Conservation (phyloP, 2,113 vertebrate genomes). For the Lichenostomus cassidix region DNA sequence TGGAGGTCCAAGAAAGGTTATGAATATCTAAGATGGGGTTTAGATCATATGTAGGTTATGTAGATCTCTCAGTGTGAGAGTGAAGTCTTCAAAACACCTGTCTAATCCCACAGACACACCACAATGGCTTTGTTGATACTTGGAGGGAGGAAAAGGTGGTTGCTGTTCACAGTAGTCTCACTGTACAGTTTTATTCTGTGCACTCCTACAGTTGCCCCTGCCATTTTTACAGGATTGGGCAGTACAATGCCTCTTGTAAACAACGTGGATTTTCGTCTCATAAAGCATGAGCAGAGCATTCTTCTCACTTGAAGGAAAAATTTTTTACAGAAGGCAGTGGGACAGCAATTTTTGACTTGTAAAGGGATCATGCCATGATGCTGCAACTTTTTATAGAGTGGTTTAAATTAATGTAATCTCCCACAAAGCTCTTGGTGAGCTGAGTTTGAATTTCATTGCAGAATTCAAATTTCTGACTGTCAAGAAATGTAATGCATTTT, state of each 20-base stretch:
- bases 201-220: neutral
- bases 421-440: neutral
- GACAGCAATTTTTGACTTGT: neutral
- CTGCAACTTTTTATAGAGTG: neutral
- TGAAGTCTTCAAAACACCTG: neutral
- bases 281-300: neutral
- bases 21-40: slow-evolving; percentile 7
- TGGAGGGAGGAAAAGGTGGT: neutral
- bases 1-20: neutral
- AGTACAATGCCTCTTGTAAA: neutral
- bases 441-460: neutral
- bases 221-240: neutral
- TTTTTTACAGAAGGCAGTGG: neutral
- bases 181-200: neutral
- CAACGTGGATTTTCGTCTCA: neutral
- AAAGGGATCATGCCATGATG: neutral
- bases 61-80: neutral
- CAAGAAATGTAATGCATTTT: neutral
- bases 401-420: neutral
- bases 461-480: neutral
- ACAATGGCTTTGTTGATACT: neutral
- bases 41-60: neutral
- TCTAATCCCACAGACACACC: neutral
- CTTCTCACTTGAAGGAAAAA: neutral
- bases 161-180: neutral